Base-by-base conservation (phyloP, 1,140 invertebrate genomes). In the Drosophila lini region DNA sequence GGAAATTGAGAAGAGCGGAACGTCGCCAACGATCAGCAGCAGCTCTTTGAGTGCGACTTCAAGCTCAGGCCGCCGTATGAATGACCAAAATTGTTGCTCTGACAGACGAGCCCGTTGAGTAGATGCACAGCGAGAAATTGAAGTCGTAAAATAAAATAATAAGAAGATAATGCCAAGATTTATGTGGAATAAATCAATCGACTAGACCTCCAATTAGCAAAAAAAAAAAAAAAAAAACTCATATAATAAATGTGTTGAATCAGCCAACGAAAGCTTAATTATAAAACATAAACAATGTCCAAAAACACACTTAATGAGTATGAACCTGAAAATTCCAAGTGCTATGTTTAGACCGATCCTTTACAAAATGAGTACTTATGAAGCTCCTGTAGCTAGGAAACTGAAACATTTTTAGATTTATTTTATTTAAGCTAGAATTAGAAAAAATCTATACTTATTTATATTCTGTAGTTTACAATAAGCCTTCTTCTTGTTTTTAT, bases 51-150 rank as follows among this genome's bases (percentile, higher is more conserved):
- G 65, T 25, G 0, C 16, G 11, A 28, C 55, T 59, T 16, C 3
- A 48, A 48, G 44, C 44, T 74, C 36, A 52, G 60, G 38, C 19
- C 25, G n/a, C 61, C 57, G 47, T 42, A 61, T 68, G 62, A 81
- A 81, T 81, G 74, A 78, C 80, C 68, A 68, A 78, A 63, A 78
- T 42, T 78, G 74, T 63, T 32, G 61, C 56, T 62, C 47, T 36
- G 32, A 1, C 28, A 5, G 16, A 73, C 74, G 60, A 62, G 22
- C 9, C 19, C 19, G 19, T 22, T 0, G 44, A 50, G 13, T 15
- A 8, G 31, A 10, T 53, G 13, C 52, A 59, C 55, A 31, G 32
- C 16, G 9, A 47, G 44, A 79, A 70, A 61, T 32, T 10, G 41
- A 25, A 4, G 5, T 0, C 0, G 3, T 53, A 0, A 8, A 4